These are phyloP conservation scores for Rhegmatorhina hoffmannsi DNA, from an alignment of 2,113 vertebrate species.

Conservation along the genomic window DNA sequence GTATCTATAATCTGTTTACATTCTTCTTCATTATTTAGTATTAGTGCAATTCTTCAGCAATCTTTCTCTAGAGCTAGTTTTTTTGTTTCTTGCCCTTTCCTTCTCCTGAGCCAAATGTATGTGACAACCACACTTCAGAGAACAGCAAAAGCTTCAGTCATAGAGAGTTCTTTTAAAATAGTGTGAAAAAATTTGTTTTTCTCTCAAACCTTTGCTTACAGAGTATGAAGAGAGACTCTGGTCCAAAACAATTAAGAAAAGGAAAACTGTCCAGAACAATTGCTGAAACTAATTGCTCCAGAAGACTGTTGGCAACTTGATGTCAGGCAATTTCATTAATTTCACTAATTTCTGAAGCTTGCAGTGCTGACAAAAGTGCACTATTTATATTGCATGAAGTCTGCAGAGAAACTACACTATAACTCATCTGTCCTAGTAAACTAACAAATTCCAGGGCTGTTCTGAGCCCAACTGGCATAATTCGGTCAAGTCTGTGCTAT, in stretches of 20 bases:
- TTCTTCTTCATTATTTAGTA: slow-evolving; percentile 79
- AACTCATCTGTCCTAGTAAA: neutral
- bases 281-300: neutral
- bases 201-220: neutral
- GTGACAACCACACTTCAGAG: slow-evolving; percentile 14
- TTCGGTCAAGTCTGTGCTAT: neutral
- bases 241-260: neutral
- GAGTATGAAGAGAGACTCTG: neutral
- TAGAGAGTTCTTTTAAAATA: slow-evolving; percentile 8
- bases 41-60: slow-evolving; percentile 68
- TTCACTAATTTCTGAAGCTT: neutral
- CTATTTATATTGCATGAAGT: neutral
- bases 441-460: neutral
- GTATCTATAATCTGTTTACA: slow-evolving; percentile 81
- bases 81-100: slow-evolving; percentile 38
- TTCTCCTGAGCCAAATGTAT: slow-evolving; percentile 54
- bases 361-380: neutral
- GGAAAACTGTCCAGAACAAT: neutral
- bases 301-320: neutral
- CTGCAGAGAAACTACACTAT: neutral
- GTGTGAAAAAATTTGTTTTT: neutral
- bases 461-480: neutral
- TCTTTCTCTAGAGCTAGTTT: slow-evolving; percentile 52
- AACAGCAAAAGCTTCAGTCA: neutral
- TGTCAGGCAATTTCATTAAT: neutral